Base-by-base conservation (phyloP, 1,140 invertebrate species). In the Bicyclus anynana region DNA sequence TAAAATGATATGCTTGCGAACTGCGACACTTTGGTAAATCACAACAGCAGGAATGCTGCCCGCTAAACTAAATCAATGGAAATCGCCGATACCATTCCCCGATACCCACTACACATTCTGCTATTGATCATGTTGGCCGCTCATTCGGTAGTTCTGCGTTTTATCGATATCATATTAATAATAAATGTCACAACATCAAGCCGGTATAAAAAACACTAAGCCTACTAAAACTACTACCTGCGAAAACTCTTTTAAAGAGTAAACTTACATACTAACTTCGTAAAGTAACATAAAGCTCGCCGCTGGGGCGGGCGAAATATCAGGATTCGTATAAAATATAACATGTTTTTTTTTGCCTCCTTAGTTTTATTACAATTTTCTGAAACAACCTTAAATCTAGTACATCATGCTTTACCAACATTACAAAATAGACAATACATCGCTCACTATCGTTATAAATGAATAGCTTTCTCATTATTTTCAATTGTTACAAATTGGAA, bases 141-240 rank as follows among this genome's bases (percentile, higher is more conserved):
- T 78, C 75, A 76, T 80, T 82, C 75, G 76, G 74, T 80, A 75
- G 64, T 74, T 72, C 69, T 74, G 74, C 71, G 65, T 67, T 74
- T 72, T 71, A 77, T 75, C 69, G 65, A 77, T 87, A 81, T 83
- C 73, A 77, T 83, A 85, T 80, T 85, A 84, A 85, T 88, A 79
- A 81, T 85, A 84, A 89, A 87, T 89, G 83, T 89, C 87, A 89
- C 89, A 90, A 90, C 89, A 90, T 89, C 89, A 90, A 90, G 89
- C 89, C 80, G 74, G 89, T 89, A 89, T 90, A 90, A 90, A 89
- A 89, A 90, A 89, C 87, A 90, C 87, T 90, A 90, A 90, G 89
- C 89, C 84, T 90, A 90, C 83, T 87, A 88, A 83, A 85, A 76
- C 84, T 88, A 89, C 87, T 89, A 89, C 84, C 81, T 89, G 86